Evolutionary conservation across 1,140 invertebrate species (phyloP).

Genomic region (Heliconius eleuchia): DNA sequence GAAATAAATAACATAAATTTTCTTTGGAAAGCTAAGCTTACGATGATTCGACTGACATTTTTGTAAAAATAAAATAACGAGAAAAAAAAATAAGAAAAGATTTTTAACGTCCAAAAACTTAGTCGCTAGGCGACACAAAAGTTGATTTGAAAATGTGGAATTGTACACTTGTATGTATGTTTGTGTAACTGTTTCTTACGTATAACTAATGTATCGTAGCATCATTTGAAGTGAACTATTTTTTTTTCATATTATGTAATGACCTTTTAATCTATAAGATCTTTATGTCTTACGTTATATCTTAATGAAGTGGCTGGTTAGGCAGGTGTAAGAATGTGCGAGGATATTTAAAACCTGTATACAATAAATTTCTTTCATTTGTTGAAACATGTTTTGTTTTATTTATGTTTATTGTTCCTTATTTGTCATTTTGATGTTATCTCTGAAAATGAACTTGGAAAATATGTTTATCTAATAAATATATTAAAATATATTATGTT

Average conservation of each 20-base stretch:
- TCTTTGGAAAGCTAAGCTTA: constrained; percentile 60
- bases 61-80: constrained; percentile 52
- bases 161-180: constrained; percentile 67
- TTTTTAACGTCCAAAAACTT: constrained; percentile 66
- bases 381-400: constrained; percentile 75
- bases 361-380: constrained; percentile 82
- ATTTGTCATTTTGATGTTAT: neutral
- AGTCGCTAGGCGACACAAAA: constrained; percentile 72
- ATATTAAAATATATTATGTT: too few species aligned
- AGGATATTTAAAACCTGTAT: constrained; percentile 81
- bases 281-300: constrained; percentile 76
- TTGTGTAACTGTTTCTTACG: constrained; percentile 64
- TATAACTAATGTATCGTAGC: constrained; percentile 53
- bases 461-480: too few species aligned
- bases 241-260: constrained; percentile 74
- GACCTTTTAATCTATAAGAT: constrained; percentile 74
- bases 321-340: constrained; percentile 75
- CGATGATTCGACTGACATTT: constrained; percentile 73
- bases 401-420: constrained; percentile 46
- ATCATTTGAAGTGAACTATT: constrained; percentile 64
- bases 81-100: constrained; percentile 38
- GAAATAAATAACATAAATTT: neutral
- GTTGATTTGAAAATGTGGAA: constrained; percentile 77
- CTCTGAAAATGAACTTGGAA: too few species aligned
- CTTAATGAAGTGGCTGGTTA: constrained; percentile 73